A percentile compares a stretch with the other conserved stretches of the same genome.
phyloP scores from a whole-genome alignment of 2,797 vertebrate species.

The Tympanoctomys barrerae region DNA sequence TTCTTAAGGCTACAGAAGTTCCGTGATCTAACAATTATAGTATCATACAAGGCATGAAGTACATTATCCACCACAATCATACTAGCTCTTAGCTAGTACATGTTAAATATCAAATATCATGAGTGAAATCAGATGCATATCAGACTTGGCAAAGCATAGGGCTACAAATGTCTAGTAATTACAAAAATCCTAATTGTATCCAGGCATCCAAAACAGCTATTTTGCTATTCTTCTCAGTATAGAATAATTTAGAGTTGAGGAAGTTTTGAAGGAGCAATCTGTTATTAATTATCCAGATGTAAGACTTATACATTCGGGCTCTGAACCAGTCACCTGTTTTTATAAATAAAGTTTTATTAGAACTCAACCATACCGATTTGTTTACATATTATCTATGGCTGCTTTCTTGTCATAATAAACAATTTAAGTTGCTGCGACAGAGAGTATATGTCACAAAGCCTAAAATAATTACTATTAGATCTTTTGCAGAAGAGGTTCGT shows the following conservation, averaged over 20 bases:
- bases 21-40: neutral
- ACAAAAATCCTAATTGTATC: neutral
- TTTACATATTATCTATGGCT: neutral
- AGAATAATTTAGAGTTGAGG: neutral
- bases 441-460: neutral
- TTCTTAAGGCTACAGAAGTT: neutral
- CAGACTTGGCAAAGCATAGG: neutral
- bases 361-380: neutral
- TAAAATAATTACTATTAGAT: constrained; percentile 11
- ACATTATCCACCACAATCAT: neutral
- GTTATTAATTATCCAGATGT: neutral
- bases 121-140: neutral
- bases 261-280: neutral
- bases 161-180: neutral
- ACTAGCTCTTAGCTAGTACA: neutral
- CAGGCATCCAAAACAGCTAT: neutral
- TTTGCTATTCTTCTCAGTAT: constrained; percentile 1
- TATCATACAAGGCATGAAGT: neutral
- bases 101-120: neutral
- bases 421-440: neutral
- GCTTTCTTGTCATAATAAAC: neutral
- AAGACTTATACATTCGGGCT: neutral
- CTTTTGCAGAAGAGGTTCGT: neutral
- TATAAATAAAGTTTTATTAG: constrained; percentile 24
- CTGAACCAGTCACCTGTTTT: neutral